Base-by-base conservation (phyloP, 2,797 vertebrate genomes). In the Acipenser oxyrinchus region DNA sequence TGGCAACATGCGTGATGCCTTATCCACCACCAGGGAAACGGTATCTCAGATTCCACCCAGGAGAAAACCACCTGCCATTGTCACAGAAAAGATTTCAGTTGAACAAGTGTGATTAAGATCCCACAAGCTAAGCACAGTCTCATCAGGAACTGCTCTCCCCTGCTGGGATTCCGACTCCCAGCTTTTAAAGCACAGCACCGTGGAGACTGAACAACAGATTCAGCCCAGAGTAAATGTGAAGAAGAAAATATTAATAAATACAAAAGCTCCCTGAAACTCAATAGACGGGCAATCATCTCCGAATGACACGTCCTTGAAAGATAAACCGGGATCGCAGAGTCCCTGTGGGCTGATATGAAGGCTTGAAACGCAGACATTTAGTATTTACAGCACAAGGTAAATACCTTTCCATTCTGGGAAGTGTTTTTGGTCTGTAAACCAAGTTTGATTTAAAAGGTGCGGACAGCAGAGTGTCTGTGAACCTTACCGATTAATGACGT, bases 91-190 rank as follows among this genome's bases (percentile, higher is more conserved):
- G 55, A 58, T 13, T 12, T 12, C 55, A 11, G 12, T 10, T n/a
- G 55, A 58, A 58, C 55, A 58, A 58, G 13, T 58, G 55, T 58
- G 55, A 58, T 58, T 58, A 58, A 58, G 10, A 12, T 58, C 55
- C 55, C 23, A 2, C 23, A 4, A 37, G 2, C 23, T 37, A 37
- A 37, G 23, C 4, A 58, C 55, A 58, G 9, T 58, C 55, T 58
- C 55, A 8, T 8, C 55, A 58, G 55, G 55, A 58, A 10, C 55
- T 58, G 6, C 55, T 58, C 11, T 8, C 55, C 9, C 12, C 55
- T 58, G 13, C 55, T n/a, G 55, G 55, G 55, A n/a, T 1, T 12
- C 55, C 6, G 10, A 58, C 10, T 58, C 12, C 6, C 55, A 37
- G 2, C 23, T 37, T 37, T 37, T 37, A 37, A 37, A 37, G 23